Conservation (phyloP, 1,140 invertebrate genomes). For the Samia ricini region DNA sequence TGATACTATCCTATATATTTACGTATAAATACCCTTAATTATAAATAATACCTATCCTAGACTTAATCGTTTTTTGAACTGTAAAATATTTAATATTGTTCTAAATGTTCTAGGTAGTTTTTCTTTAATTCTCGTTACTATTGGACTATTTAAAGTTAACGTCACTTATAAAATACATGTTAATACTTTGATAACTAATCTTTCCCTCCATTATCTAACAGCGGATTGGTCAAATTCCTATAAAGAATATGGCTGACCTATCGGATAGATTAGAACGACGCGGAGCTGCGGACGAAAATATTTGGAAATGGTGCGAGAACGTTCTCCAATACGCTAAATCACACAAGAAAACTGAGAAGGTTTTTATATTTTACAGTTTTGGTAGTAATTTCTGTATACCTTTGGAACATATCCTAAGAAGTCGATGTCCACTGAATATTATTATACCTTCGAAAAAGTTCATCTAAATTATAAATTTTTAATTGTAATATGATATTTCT, state of each 20-base stretch:
- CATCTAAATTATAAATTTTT: no score
- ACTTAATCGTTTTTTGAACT: no score
- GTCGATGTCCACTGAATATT: no score
- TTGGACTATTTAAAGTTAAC: background rate
- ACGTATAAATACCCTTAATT: no score
- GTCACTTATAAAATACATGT: background rate
- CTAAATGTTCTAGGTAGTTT: background rate
- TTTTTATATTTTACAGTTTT: no score
- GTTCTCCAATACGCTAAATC: conserved; percentile 24
- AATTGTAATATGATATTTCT: no score
- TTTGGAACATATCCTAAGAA: no score
- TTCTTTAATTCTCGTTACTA: background rate
- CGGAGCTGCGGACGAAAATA: conserved; percentile 51
- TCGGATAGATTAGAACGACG: conserved; percentile 40
- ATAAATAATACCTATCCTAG: no score
- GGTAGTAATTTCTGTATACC: no score
- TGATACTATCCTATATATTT: no score
- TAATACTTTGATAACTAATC: background rate
- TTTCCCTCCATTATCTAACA: background rate
- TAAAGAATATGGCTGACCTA: conserved; percentile 44
- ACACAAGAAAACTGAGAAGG: background rate
- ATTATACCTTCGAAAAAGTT: no score
- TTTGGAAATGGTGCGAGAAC: conserved; percentile 56
- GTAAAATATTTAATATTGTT: background rate
- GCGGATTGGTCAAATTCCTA: conserved; percentile 28